Conservation (phyloP, 2,113 vertebrate species). For the Microcebus murinus region DNA sequence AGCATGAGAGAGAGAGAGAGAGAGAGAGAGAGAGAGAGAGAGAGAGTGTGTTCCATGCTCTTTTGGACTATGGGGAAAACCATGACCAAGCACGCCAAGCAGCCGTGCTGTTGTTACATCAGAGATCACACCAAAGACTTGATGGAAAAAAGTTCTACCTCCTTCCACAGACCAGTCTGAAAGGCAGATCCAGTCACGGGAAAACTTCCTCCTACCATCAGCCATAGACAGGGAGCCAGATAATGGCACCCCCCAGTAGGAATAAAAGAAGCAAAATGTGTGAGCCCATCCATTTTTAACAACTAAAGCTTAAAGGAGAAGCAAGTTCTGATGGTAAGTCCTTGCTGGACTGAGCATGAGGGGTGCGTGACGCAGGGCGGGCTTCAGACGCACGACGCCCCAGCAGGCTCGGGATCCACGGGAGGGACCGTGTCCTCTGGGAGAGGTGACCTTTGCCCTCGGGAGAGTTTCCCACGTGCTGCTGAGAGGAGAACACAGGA, state of each 20-base stretch:
- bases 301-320: neutral
- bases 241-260: too few relatives aligned
- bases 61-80: neutral
- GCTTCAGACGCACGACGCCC: neutral
- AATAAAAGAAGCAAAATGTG: neutral
- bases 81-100: neutral
- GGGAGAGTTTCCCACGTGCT: neutral
- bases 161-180: neutral
- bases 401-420: too few relatives aligned
- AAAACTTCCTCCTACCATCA: neutral
- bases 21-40: too few relatives aligned
- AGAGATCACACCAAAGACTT: neutral
- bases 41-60: neutral
- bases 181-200: neutral
- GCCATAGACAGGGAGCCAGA: neutral
- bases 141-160: neutral
- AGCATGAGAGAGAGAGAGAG: too few relatives aligned
- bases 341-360: neutral
- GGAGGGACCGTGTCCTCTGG: neutral
- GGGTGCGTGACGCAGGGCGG: rapidly evolving
- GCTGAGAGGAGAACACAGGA: neutral
- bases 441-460: neutral
- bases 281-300: neutral
- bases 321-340: neutral
- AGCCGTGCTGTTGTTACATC: neutral